Conservation (phyloP, 1,140 invertebrate species). For the Neodiprion fabricii region DNA sequence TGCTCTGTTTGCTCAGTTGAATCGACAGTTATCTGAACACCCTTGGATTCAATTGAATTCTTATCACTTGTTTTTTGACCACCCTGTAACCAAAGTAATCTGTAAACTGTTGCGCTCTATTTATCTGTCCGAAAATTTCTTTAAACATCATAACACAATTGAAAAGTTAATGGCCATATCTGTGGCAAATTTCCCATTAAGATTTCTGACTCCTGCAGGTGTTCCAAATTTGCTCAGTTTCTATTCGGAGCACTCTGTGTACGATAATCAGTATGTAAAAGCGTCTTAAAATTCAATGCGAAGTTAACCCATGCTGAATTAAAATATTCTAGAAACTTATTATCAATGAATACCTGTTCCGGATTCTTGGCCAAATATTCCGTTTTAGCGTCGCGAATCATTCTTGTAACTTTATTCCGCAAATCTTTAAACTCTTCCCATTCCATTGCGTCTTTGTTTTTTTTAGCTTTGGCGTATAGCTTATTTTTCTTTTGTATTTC, state of each 20-base stretch:
- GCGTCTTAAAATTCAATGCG: background rate
- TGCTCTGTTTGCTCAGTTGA: conserved; percentile 50
- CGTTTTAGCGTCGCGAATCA: conserved; percentile 64
- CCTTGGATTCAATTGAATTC: conserved; percentile 50
- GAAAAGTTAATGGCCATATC: no score
- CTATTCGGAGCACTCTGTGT: conserved; percentile 16
- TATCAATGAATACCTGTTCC: conserved; percentile 56
- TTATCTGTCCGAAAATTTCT: no score
- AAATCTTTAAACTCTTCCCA: conserved; percentile 65
- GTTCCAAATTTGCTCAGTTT: conserved; percentile 25
- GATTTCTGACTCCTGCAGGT: no score
- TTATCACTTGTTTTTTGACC: conserved; percentile 51
- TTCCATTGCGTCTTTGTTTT: conserved; percentile 60
- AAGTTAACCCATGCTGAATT: conserved; percentile 9
- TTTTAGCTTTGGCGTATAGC: conserved; percentile 61
- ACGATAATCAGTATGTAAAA: conserved; percentile 9
- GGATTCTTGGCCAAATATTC: conserved; percentile 62
- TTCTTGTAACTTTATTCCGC: conserved; percentile 62
- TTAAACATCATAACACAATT: no score
- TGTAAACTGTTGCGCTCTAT: conserved; percentile 25
- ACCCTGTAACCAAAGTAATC: conserved; percentile 53
- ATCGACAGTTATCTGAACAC: conserved; percentile 54
- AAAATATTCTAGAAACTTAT: conserved; percentile 12
- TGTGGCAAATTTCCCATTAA: no score
- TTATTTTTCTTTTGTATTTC: conserved; percentile 65